phyloP scores from a whole-genome alignment of 1,140 invertebrate genomes.

The Camponotus pennsylvanicus region DNA sequence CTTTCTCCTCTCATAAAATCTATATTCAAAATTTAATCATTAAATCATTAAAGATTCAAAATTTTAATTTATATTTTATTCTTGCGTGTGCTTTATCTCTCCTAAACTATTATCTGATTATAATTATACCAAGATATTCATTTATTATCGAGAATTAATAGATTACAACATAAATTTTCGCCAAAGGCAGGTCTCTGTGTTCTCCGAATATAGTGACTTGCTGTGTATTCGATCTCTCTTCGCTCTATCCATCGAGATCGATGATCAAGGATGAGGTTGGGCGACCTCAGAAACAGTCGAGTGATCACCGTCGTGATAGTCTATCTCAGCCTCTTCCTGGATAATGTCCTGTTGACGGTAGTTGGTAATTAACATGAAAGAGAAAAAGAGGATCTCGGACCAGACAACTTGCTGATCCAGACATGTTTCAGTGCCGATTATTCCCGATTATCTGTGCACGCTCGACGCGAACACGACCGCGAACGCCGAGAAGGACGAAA shows the following conservation, averaged over 20 bases:
- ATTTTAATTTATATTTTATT: background rate
- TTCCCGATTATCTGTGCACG: slow-evolving; percentile 92
- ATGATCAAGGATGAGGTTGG: slow-evolving; percentile 57
- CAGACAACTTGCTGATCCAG: slow-evolving; percentile 1
- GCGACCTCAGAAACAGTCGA: slow-evolving; percentile 77
- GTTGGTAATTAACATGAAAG: slow-evolving; percentile 88
- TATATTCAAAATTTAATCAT: background rate
- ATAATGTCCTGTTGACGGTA: slow-evolving; percentile 92
- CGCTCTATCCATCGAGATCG: slow-evolving; percentile 21
- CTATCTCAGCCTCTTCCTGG: slow-evolving; percentile 90
- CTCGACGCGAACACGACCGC: slow-evolving; percentile 85
- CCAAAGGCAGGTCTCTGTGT: background rate
- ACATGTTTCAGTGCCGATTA: slow-evolving; percentile 91
- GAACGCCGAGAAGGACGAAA: slow-evolving; percentile 87
- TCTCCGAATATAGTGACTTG: background rate
- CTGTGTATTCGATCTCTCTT: background rate
- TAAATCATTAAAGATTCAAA: background rate
- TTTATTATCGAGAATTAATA: background rate
- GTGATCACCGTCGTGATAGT: slow-evolving; percentile 87
- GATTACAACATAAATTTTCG: background rate
- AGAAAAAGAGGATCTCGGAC: background rate
- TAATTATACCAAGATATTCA: background rate
- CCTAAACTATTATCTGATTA: background rate
- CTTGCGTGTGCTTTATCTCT: no score
- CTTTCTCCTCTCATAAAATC: background rate